These are phyloP conservation scores for Ornithorhynchus anatinus DNA, from an alignment of 2,113 vertebrate species.

Conservation along the genomic window DNA sequence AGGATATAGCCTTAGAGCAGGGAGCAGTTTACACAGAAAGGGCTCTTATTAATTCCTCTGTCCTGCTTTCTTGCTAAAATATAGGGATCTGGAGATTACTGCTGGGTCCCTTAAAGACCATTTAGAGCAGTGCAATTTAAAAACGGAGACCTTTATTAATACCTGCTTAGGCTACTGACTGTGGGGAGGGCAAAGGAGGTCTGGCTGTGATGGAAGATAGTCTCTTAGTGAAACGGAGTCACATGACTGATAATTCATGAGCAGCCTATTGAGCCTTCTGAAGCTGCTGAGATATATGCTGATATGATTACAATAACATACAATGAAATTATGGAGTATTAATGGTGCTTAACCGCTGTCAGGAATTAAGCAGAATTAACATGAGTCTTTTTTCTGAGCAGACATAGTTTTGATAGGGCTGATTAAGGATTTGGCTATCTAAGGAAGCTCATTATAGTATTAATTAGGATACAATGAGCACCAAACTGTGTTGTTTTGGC, in stretches of 20 bases:
- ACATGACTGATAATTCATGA: constrained; percentile 79
- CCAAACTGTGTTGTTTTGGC: constrained; percentile 80
- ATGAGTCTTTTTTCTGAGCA: constrained; percentile 72
- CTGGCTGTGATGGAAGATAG: constrained; percentile 83
- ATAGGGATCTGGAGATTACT: constrained; percentile 88
- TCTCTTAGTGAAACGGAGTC: constrained; percentile 72
- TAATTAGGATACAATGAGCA: constrained; percentile 81
- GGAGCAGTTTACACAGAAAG: constrained; percentile 82
- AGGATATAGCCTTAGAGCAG: constrained; percentile 81
- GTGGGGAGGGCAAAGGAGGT: constrained; percentile 75
- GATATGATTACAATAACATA: constrained; percentile 84
- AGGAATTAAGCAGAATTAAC: constrained; percentile 85
- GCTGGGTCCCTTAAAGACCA: constrained; percentile 86
- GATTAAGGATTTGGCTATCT: constrained; percentile 82
- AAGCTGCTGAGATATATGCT: constrained; percentile 77
- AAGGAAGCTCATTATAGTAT: constrained; percentile 81
- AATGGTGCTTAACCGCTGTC: constrained; percentile 81
- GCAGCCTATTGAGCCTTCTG: constrained; percentile 75
- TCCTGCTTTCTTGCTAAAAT: constrained; percentile 84
- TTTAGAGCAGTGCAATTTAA: constrained; percentile 85
- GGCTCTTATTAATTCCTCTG: constrained; percentile 87
- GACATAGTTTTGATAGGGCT: constrained; percentile 78
- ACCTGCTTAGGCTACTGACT: constrained; percentile 83
- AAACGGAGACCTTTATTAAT: constrained; percentile 88
- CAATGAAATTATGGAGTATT: constrained; percentile 86